A percentile compares a stretch with the other conserved stretches of the same genome.
phyloP scores from a whole-genome alignment of 1,140 invertebrate species.

The Piezodorus guildinii region DNA sequence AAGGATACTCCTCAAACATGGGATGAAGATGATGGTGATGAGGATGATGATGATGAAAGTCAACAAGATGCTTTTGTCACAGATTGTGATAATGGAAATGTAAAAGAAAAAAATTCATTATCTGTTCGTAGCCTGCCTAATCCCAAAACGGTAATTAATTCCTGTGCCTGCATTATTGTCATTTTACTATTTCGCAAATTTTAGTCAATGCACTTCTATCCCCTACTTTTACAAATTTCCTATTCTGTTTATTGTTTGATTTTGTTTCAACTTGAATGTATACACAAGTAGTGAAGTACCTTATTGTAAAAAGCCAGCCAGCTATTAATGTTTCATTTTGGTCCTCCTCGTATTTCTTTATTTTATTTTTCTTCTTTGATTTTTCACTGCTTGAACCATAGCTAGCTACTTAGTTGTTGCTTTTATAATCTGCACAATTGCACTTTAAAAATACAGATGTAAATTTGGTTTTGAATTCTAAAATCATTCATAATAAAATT shows the following conservation, averaged over 20 bases:
- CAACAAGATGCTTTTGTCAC: slow-evolving; percentile 14
- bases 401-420: too few species aligned
- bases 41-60: slow-evolving; percentile 15
- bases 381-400: too few species aligned
- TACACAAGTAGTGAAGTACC: too few species aligned
- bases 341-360: too few species aligned
- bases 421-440: too few species aligned
- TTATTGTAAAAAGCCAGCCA: too few species aligned
- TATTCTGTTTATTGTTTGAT: not conserved
- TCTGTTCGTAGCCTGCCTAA: slow-evolving; percentile 19
- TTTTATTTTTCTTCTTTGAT: too few species aligned
- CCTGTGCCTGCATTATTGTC: not conserved
- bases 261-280: too few species aligned
- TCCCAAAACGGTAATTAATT: slow-evolving; percentile 18
- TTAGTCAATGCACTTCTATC: not conserved
- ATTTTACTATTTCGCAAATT: not conserved
- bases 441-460: too few species aligned
- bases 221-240: not conserved
- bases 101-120: slow-evolving; percentile 16
- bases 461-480: too few species aligned
- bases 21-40: slow-evolving; percentile 18
- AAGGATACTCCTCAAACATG: slow-evolving; percentile 15
- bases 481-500: too few species aligned
- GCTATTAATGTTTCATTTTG: too few species aligned
- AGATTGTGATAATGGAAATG: slow-evolving; percentile 21